Base-by-base conservation (phyloP, 2,888 invertebrate species). In the Blera fallax region DNA sequence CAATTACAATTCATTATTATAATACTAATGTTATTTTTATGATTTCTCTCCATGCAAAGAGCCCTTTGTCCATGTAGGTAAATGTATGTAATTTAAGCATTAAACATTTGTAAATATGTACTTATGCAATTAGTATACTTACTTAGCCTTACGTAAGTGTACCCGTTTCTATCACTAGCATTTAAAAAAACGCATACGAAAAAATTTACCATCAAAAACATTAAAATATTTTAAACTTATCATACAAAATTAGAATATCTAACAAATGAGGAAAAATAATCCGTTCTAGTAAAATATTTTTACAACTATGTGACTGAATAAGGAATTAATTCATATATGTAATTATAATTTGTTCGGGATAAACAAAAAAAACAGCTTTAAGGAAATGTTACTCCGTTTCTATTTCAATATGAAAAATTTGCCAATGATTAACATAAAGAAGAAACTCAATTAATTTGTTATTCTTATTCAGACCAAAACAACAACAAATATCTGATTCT, bases 271-370 rank as follows among this genome's bases (percentile, higher is more conserved):
- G 14, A 8, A 32, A 34, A 24, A 48, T n/a, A 54, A 32, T 54
- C 45, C 40, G 62, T 64, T 74, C 52, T 64, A 52, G 48, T 72
- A 67, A 48, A 62, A 32, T 3, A 18, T 60, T 62, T 62, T 62
- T 67, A 78, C 24, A 60, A 48, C 64, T 70, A 80, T 80, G 60
- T 72, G 85, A 85, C 85, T 85, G 85, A 85, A 76, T 52, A 69
- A 76, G 45, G 40, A 65, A 56, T 67, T 48, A 74, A 65, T 52
- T 70, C 34, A 79, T 50, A 70, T 29, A 50, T 58, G 10, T 43
- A 67, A 29, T 24, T 50, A 32, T 43, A 65, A 32, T 32, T 37
- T 37, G 37, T 69, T 34, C 40, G 16, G 56, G 10, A 50, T 65
- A 21, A 72, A 48, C 14, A 48, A 37, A 48, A 60, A 54, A 50